Conservation (phyloP, 35 echinoderm and acorn worm species). For the Eucidaris tribuloides region DNA sequence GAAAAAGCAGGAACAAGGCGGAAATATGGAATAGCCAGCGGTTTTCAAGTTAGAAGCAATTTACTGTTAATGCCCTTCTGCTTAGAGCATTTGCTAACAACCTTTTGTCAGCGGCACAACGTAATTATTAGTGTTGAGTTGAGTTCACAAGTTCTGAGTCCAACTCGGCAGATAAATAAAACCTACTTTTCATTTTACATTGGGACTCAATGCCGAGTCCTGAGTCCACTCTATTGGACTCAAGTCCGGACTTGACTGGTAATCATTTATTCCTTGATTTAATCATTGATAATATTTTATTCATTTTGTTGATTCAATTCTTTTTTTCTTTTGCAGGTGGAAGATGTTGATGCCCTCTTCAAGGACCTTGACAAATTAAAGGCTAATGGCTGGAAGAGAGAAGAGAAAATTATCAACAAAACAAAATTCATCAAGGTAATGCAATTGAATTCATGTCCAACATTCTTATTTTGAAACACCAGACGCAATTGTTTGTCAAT, state of each 20-base stretch:
- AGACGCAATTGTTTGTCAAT: neutral
- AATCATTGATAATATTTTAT: neutral
- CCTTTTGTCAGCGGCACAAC: too few relatives aligned
- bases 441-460: neutral
- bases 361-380: conserved; percentile 42
- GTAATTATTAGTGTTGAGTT: too few relatives aligned
- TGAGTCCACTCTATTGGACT: neutral
- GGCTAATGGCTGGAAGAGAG: conserved; percentile 57
- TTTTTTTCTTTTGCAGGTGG: conserved; percentile 46
- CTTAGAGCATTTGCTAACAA: too few relatives aligned
- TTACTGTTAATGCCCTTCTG: too few relatives aligned
- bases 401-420: neutral
- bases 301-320: too few relatives aligned
- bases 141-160: too few relatives aligned
- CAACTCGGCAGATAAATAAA: neutral
- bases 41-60: too few relatives aligned
- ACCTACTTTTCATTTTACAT: too few relatives aligned
- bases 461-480: neutral
- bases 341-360: conserved; percentile 72
- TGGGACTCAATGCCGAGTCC: neutral
- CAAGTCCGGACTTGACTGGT: too few relatives aligned
- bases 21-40: too few relatives aligned
- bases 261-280: too few relatives aligned
- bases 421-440: conserved; percentile 51
- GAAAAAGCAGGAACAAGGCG: too few relatives aligned